Evolutionary conservation across 2,797 vertebrate genomes (phyloP), one percentile per base, ranked within the genome.

Genomic region (Xenops minutus): DNA sequence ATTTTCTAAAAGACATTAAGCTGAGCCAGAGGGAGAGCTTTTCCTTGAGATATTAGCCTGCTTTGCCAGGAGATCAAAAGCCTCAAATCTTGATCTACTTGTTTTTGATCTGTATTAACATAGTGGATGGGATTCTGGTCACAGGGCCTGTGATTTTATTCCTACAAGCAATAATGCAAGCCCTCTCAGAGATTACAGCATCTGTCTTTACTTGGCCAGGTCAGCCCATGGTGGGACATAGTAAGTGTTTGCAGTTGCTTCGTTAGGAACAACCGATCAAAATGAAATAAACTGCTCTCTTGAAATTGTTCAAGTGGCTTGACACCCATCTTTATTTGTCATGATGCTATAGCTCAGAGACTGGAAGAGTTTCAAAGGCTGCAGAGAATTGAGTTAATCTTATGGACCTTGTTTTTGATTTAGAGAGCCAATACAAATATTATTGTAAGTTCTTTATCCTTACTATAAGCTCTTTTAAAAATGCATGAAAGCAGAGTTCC

Each of bases 321-420:
- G 91, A 85, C 88, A 92, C 48, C 30, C 81, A 78, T 85, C 89
- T 97, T 96, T 97, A 93, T 97, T 95, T 95, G 61, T 78, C 10
- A 30, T 44, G 86, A 82, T 94, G 68, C 55, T 75, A 51, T 48
- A 86, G 92, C 84, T 96, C 46, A 61, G 89, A 73, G 19, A 18
- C 79, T 90, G 56, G 24, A 88, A 58, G 68, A 92, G 52, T 92
- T 96, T 97, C 95, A 96, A 97, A 95, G 83, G 62, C 85, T 96
- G 88, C 8, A 82, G 71, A 67, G 92, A 94, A 80, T 9, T 84
- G 90, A 93, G 84, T 97, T 97, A 97, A 96, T 97, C 97, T 98
- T 97, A 96, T 84, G 91, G 94, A 89, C 76, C 86, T 90, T 93
- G 72, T 59, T 93, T 89, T 97, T 96, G 96, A 97, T 98, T 97